These are phyloP conservation scores for Phylloscopus whistleri DNA, from an alignment of 2,113 vertebrate genomes.

Conservation along the genomic window DNA sequence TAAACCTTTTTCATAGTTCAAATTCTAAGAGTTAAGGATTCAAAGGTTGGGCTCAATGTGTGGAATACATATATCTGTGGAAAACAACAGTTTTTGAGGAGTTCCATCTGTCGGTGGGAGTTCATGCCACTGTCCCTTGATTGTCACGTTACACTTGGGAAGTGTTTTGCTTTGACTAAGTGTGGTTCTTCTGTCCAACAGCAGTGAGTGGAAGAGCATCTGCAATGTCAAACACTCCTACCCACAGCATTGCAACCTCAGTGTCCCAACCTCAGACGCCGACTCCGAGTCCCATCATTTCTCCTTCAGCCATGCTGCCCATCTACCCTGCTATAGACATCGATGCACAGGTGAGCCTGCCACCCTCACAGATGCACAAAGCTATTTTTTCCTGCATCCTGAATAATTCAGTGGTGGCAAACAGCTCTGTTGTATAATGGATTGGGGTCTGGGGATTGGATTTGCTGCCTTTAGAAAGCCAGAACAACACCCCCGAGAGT, in stretches of 20 bases:
- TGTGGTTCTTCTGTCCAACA: conserved; percentile 79
- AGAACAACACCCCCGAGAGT: accelerated
- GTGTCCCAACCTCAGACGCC: conserved; percentile 90
- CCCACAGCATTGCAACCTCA: conserved; percentile 87
- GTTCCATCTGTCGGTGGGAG: not conserved
- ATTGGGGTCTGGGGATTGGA: not conserved
- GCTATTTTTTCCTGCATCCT: not conserved
- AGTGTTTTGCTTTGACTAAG: conserved; percentile 64
- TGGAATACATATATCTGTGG: not conserved
- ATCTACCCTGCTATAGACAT: conserved; percentile 99
- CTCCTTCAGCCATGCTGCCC: conserved; percentile 93
- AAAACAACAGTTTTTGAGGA: not conserved
- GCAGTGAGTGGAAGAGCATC: conserved; percentile 97
- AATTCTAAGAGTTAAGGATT: not conserved
- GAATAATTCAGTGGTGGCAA: not conserved
- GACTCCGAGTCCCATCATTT: conserved; percentile 87
- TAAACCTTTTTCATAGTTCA: not conserved
- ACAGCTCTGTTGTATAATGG: not conserved
- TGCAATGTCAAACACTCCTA: conserved; percentile 88
- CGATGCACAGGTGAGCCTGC: conserved; percentile 90
- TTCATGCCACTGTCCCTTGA: not conserved
- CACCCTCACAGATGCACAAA: not conserved
- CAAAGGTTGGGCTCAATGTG: not conserved
- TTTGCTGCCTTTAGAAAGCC: not conserved
- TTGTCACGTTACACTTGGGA: not conserved